Conservation (phyloP, 2,888 invertebrate species). For the Sipunculus nudus region DNA sequence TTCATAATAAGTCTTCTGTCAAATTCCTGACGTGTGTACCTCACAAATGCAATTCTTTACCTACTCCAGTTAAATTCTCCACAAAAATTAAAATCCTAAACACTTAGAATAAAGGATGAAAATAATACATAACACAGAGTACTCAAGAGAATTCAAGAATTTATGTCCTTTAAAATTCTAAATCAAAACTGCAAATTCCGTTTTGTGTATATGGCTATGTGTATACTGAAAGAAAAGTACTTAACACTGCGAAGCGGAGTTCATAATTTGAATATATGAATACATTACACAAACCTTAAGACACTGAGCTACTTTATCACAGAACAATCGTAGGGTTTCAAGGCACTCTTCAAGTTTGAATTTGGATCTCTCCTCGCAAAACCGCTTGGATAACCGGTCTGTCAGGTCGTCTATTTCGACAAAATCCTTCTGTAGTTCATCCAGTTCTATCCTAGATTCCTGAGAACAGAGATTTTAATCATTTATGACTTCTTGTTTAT, state of each 20-base stretch:
- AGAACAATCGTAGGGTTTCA: slow-evolving; percentile 87
- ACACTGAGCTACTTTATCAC: slow-evolving; percentile 70
- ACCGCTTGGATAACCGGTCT: slow-evolving; percentile 85
- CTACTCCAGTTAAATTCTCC: not conserved
- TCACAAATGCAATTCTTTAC: too few relatives aligned
- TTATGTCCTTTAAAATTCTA: too few relatives aligned
- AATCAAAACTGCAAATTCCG: too few relatives aligned
- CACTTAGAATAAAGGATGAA: too few relatives aligned
- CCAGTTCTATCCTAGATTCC: slow-evolving; percentile 53
- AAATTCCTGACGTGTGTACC: too few relatives aligned
- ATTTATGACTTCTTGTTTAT: too few relatives aligned
- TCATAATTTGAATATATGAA: not conserved
- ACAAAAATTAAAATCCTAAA: slow-evolving; percentile 4
- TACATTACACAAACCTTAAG: slow-evolving; percentile 54
- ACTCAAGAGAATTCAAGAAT: too few relatives aligned
- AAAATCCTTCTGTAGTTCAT: slow-evolving; percentile 76
- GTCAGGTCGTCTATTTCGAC: slow-evolving; percentile 83
- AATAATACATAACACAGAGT: too few relatives aligned
- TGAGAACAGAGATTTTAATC: too few relatives aligned
- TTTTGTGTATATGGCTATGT: too few relatives aligned
- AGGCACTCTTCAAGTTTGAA: slow-evolving; percentile 96
- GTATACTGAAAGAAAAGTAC: too few relatives aligned
- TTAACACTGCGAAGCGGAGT: too few relatives aligned
- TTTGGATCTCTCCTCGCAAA: slow-evolving; percentile 88
- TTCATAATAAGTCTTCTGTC: not conserved